A percentile compares a stretch with the other conserved stretches of the same genome.
These are phyloP conservation scores for Halichondria panicea DNA, from an alignment of 37 sponge, comb jelly and placozoan species.

Conservation along the genomic window DNA sequence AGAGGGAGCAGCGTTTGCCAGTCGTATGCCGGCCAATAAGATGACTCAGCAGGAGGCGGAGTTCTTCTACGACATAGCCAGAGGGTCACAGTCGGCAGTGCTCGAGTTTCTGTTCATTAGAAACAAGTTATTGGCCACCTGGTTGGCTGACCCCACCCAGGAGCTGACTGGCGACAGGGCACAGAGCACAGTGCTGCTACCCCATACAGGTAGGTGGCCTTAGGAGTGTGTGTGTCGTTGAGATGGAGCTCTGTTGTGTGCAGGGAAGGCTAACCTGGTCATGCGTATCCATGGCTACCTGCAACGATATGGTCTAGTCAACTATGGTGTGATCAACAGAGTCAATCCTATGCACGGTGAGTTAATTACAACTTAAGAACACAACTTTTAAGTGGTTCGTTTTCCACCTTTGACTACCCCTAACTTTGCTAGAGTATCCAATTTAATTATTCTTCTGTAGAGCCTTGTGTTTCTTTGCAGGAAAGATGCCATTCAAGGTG, in stretches of 20 bases:
- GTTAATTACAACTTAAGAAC: background rate
- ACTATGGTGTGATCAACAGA: constrained; percentile 85
- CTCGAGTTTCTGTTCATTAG: constrained; percentile 89
- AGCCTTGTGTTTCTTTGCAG: constrained; percentile 14
- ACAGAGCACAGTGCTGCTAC: constrained; percentile 63
- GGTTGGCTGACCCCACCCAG: constrained; percentile 79
- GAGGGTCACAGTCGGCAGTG: constrained; percentile 61
- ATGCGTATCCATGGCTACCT: constrained; percentile 86
- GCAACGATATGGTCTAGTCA: constrained; percentile 91
- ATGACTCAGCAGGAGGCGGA: constrained; percentile 88
- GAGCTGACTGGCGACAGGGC: constrained; percentile 88
- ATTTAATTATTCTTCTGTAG: background rate
- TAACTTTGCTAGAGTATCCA: background rate
- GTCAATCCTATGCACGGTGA: constrained; percentile 73
- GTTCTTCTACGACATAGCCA: constrained; percentile 80
- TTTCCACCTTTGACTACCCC: background rate
- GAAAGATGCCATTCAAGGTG: constrained; percentile 93
- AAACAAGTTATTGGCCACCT: constrained; percentile 85
- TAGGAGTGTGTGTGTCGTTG: constrained; percentile 5
- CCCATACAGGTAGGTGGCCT: constrained; percentile 58
- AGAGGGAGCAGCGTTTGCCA: constrained; percentile 91
- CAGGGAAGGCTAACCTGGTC: constrained; percentile 78
- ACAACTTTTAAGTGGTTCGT: background rate
- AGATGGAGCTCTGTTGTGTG: background rate
- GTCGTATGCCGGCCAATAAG: constrained; percentile 84